phyloP scores from a whole-genome alignment of 2,113 vertebrate species.

The Psittacula cyanocephala region DNA sequence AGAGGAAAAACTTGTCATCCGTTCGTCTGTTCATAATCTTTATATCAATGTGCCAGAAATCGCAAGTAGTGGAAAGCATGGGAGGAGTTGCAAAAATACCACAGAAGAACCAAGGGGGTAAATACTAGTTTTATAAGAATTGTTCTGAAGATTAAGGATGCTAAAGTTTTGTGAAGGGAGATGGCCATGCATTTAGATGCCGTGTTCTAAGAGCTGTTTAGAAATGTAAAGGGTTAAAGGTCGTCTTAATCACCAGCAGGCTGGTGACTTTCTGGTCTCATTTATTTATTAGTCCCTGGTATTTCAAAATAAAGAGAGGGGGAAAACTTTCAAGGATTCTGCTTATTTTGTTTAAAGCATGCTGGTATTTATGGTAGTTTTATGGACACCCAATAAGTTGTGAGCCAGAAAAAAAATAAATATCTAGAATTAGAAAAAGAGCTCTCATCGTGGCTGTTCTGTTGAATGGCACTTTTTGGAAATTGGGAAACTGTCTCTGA shows the following conservation, averaged over 20 bases:
- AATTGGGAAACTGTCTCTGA: neutral
- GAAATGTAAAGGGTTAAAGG: neutral
- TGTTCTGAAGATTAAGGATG: neutral
- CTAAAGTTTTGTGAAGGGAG: neutral
- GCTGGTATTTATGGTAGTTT: neutral
- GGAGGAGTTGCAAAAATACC: neutral
- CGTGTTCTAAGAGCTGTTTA: neutral
- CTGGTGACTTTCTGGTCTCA: neutral
- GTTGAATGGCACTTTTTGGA: neutral
- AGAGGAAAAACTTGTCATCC: neutral
- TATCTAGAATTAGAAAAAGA: neutral
- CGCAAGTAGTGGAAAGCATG: neutral
- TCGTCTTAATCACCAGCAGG: neutral
- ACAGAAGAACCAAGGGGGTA: neutral
- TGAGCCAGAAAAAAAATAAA: neutral
- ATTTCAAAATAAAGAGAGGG: neutral
- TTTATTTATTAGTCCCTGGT: neutral
- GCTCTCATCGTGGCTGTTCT: neutral
- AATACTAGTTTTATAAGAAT: neutral
- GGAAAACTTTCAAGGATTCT: neutral
- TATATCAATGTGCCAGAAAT: fast-evolving
- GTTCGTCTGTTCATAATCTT: neutral
- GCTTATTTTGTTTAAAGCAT: neutral
- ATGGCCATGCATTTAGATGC: neutral
- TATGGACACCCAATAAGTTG: neutral